Base-by-base conservation (phyloP, 1,140 invertebrate species). In the Drosophila trapezifrons region DNA sequence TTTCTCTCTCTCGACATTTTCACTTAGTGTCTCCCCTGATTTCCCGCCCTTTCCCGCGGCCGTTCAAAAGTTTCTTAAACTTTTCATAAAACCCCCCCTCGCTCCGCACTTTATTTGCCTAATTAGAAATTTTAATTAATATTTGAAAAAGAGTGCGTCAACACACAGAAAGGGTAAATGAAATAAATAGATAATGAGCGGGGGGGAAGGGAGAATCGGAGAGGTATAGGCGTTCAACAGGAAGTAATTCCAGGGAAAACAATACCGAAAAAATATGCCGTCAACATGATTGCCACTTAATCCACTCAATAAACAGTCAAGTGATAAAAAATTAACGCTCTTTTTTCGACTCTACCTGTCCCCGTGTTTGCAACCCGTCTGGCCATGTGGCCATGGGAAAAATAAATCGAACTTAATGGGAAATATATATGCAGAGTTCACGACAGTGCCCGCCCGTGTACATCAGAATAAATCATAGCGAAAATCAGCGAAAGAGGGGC, bases 121-220 rank as follows among this genome's bases (percentile, higher is more conserved):
- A 49, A 72, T 72, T 71, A 58, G 32, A 71, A 71, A 57, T 70
- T 38, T 49, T 49, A 71, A 71, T 71, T 71, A 71, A 58, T 71
- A 71, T 70, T 47, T 37, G 32, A 51, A 32, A 35, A 45, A 20
- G n/a, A 67, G 22, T 27, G n/a, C 37, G 49, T 42, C 12, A 18
- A 18, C 22, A 22, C 18, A 27, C 9, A 22, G 4, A 6, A 22
- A 18, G 13, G 12, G 4, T 2, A 35, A 29, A 46, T 7, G 3
- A 29, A 37, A 32, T n/a, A 38, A 35, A 25, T 8, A 22, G 22
- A 55, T 35, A 22, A 38, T 45, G 13, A 40, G 17, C 3, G 40
- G 13, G 5, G n/a, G 12, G 8, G 8, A 29, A 29, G 22, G 9
- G 13, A 13, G 17, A 27, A 43, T 52, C 29, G n/a, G 10, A 32